Conservation (phyloP, 2,113 vertebrate genomes). For the mouse (Mus musculus) region DNA sequence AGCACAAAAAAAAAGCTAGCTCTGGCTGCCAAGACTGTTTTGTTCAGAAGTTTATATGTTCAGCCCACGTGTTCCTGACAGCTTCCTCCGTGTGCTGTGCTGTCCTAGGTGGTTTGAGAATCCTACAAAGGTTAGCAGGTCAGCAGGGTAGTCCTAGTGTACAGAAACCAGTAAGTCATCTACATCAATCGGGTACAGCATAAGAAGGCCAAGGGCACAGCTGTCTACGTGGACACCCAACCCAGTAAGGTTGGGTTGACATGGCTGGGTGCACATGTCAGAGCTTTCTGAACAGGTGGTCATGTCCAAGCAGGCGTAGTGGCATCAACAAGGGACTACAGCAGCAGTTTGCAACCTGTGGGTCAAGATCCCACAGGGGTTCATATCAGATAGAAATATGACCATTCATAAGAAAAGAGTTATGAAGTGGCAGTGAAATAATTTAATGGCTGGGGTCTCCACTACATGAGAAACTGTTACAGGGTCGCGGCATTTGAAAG, state of each 20-base stretch:
- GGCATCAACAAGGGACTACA: not conserved
- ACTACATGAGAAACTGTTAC: not conserved
- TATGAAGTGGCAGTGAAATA: not conserved
- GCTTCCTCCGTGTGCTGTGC: not conserved
- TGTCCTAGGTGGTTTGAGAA: slow-evolving; percentile 92
- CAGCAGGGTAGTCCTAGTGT: slow-evolving; percentile 96
- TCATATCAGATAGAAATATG: not conserved
- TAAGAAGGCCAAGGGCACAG: slow-evolving; percentile 96
- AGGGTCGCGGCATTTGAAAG: not conserved
- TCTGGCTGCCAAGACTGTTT: not conserved
- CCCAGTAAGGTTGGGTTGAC: slow-evolving; percentile 99
- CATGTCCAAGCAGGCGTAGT: not conserved
- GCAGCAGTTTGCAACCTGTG: not conserved
- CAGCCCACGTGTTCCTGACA: slow-evolving; percentile 7
- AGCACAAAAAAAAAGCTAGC: not conserved
- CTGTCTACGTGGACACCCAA: slow-evolving; percentile 96
- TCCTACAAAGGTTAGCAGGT: slow-evolving; percentile 98
- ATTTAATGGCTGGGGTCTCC: not conserved
- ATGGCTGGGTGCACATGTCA: not conserved
- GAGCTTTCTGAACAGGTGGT: not conserved
- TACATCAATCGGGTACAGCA: slow-evolving; percentile 96
- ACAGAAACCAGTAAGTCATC: slow-evolving; percentile 96
- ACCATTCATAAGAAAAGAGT: not conserved
- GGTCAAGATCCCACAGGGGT: not conserved
- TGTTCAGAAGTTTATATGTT: not conserved